These are phyloP conservation scores for Monodelphis domestica DNA, from an alignment of 2,797 vertebrate species.

Conservation along the genomic window DNA sequence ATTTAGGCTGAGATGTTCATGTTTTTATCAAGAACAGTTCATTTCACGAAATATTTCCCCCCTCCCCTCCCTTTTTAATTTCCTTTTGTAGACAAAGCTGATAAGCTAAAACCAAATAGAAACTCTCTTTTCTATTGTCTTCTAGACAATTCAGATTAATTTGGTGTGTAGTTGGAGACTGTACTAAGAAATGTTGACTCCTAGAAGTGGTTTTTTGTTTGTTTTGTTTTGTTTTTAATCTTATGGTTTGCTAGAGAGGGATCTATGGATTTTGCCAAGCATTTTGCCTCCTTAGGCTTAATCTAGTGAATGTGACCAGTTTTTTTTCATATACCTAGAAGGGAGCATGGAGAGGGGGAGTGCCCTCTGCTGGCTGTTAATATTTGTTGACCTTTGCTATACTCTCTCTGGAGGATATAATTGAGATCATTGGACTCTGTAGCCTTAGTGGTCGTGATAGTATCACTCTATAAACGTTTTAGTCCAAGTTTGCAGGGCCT, in stretches of 20 bases:
- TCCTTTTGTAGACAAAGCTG: not conserved
- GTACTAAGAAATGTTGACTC: not conserved
- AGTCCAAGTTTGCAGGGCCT: constrained; percentile 14
- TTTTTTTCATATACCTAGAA: not conserved
- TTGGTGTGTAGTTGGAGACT: not conserved
- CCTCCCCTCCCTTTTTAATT: not conserved
- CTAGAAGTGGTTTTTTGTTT: not conserved
- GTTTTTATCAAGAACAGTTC: not conserved
- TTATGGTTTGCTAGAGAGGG: not conserved
- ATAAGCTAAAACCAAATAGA: constrained; percentile 9
- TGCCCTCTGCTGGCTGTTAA: constrained; percentile 48
- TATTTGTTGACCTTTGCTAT: not conserved
- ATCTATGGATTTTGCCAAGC: not conserved
- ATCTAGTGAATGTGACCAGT: not conserved
- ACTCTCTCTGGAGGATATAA: not conserved
- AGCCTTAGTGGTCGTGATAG: not conserved
- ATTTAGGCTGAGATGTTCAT: not conserved
- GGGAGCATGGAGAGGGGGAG: not conserved
- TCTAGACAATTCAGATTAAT: not conserved
- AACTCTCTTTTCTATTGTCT: not conserved
- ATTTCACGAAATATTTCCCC: not conserved
- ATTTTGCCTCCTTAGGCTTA: not conserved
- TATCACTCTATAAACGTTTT: not conserved
- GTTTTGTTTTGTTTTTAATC: too few species aligned
- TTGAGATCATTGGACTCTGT: not conserved